phyloP scores from a whole-genome alignment of 2,888 invertebrate species.

The Cephonodes hylas region DNA sequence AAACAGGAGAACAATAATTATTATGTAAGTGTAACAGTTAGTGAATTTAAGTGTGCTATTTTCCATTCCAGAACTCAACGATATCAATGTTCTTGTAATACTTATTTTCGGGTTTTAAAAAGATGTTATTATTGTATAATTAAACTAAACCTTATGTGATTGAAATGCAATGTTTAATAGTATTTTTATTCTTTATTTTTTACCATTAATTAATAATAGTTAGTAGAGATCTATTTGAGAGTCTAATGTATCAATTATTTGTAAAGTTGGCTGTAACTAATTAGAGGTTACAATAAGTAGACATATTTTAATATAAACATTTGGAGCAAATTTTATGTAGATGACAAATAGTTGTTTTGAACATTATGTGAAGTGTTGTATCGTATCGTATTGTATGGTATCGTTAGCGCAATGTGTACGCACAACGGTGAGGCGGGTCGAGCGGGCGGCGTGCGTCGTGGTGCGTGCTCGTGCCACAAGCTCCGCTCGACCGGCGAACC shows the following conservation, averaged over 20 bases:
- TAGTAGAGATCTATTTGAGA: conserved; percentile 82
- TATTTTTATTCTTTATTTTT: conserved; percentile 81
- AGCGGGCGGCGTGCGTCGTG: conserved; percentile 18
- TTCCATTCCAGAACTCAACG: conserved; percentile 81
- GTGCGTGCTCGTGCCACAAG: conserved; percentile 9
- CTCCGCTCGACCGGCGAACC: conserved; percentile 45
- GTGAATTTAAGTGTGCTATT: conserved; percentile 82
- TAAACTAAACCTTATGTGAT: conserved; percentile 81
- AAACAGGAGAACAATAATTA: conserved; percentile 81
- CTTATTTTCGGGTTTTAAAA: conserved; percentile 79
- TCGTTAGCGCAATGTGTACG: conserved; percentile 77
- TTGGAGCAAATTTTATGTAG: conserved; percentile 81
- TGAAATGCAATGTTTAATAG: conserved; percentile 82
- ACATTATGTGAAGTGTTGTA: conserved; percentile 79
- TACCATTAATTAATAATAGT: conserved; percentile 80
- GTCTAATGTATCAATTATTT: conserved; percentile 82
- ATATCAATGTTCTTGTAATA: conserved; percentile 79
- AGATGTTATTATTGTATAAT: conserved; percentile 80
- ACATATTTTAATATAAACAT: conserved; percentile 81
- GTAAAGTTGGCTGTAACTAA: conserved; percentile 82
- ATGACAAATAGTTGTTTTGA: conserved; percentile 79
- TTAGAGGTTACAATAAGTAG: conserved; percentile 80
- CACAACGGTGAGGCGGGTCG: conserved; percentile 60
- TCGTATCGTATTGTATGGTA: conserved; percentile 63
- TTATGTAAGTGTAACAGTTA: conserved; percentile 80